These are phyloP conservation scores for Limenitis arthemis DNA, from an alignment of 2,888 invertebrate species.

Conservation along the genomic window DNA sequence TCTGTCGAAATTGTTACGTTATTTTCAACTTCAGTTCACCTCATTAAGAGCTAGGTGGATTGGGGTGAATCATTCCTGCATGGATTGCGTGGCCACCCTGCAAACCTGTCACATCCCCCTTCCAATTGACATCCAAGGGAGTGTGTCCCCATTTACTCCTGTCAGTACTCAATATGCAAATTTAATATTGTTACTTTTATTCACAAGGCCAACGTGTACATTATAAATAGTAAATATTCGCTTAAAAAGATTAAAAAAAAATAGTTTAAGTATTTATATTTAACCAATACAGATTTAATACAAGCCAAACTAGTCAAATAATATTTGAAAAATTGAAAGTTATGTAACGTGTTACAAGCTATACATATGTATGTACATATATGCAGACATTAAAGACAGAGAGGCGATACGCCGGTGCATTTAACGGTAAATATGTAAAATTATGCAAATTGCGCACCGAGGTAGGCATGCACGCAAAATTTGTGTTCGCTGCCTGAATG, in stretches of 20 bases:
- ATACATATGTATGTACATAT: conserved; percentile 20
- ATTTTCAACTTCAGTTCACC: conserved; percentile 25
- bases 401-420: conserved; percentile 45
- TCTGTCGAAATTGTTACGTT: conserved; percentile 10
- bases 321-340: conserved; percentile 19
- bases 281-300: background rate
- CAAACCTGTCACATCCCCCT: conserved; percentile 39
- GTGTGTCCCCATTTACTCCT: background rate
- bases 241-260: conserved; percentile 6
- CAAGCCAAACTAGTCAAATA: conserved; percentile 7
- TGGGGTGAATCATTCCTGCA: conserved; percentile 56
- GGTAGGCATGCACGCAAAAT: conserved; percentile 44
- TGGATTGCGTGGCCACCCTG: conserved; percentile 41
- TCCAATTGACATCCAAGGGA: conserved; percentile 15
- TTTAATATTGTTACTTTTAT: conserved; percentile 66
- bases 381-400: conserved; percentile 31
- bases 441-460: conserved; percentile 55
- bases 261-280: background rate
- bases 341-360: conserved; percentile 18
- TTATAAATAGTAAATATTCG: conserved; percentile 11
- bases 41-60: conserved; percentile 30
- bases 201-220: conserved; percentile 59
- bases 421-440: conserved; percentile 54
- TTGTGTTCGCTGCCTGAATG: conserved; percentile 40
- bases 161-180: conserved; percentile 52